phyloP scores from a whole-genome alignment of 2,888 invertebrate species.

The Xestoiulus laeticollis region DNA sequence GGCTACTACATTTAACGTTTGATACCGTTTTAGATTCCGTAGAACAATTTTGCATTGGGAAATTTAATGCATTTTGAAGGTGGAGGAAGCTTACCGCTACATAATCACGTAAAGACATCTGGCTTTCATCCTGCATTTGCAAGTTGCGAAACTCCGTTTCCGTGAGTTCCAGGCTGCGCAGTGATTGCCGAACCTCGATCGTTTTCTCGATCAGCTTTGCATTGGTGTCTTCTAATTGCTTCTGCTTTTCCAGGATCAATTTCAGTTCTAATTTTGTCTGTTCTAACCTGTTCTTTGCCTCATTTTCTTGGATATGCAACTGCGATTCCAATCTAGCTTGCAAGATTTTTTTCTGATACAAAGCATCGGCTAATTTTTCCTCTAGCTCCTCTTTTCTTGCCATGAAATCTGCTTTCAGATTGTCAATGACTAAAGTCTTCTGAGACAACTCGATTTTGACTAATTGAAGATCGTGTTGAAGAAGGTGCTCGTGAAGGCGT shows the following conservation, averaged over 20 bases:
- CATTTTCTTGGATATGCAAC: conserved; percentile 62
- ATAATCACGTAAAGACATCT: conserved; percentile 62
- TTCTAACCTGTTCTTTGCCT: conserved; percentile 61
- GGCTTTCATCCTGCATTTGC: conserved; percentile 60
- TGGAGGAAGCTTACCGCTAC: conserved; percentile 60
- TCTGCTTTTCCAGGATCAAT: conserved; percentile 61
- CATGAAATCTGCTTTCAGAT: conserved; percentile 63
- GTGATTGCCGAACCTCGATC: conserved; percentile 61
- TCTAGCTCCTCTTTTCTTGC: conserved; percentile 63
- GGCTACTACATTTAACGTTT: no score
- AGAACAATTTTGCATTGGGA: no score
- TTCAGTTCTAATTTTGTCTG: conserved; percentile 61
- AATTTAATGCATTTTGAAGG: no score
- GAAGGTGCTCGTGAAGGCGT: conserved; percentile 59
- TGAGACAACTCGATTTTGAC: conserved; percentile 64
- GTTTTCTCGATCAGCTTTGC: conserved; percentile 61
- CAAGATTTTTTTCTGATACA: conserved; percentile 64
- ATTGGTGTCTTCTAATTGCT: conserved; percentile 63
- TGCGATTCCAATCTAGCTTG: conserved; percentile 62
- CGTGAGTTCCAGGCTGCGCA: conserved; percentile 61
- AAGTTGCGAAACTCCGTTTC: conserved; percentile 63
- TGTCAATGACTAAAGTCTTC: conserved; percentile 63
- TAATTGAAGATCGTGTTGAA: conserved; percentile 63
- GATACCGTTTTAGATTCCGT: no score
- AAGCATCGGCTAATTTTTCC: conserved; percentile 63